A percentile compares a stretch with the other conserved stretches of the same genome.
Conservation (phyloP, 2,888 invertebrate genomes). For the Torymus aiolomorphi region DNA sequence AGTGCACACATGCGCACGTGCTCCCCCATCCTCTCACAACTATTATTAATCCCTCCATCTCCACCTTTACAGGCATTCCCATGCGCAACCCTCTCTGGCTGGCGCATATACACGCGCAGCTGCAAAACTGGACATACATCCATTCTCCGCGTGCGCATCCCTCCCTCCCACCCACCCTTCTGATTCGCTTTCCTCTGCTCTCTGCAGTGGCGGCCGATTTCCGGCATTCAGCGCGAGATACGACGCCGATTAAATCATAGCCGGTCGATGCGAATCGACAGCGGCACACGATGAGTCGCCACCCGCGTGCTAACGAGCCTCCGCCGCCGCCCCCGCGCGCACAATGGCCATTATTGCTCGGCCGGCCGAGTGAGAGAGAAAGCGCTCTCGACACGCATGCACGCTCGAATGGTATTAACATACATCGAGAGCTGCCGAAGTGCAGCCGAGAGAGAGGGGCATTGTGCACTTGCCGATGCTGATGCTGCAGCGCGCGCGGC, state of each 20-base stretch:
- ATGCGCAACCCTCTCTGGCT: too few relatives aligned
- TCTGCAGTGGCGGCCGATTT: conserved; percentile 49
- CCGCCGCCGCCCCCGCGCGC: conserved; percentile 17
- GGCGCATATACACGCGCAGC: too few relatives aligned
- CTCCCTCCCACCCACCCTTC: too few relatives aligned
- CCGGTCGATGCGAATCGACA: conserved; percentile 37
- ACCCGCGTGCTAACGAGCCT: conserved; percentile 63
- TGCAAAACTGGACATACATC: too few relatives aligned
- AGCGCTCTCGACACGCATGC: too few relatives aligned
- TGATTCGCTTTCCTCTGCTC: too few relatives aligned
- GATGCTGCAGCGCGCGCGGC: neutral
- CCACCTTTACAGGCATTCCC: too few relatives aligned
- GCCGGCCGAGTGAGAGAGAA: conserved; percentile 37
- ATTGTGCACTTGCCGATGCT: conserved; percentile 12
- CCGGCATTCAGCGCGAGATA: conserved; percentile 39
- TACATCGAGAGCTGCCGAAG: neutral
- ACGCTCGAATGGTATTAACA: too few relatives aligned
- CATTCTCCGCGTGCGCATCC: too few relatives aligned
- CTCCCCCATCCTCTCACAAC: too few relatives aligned
- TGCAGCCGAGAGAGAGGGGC: conserved; percentile 6
- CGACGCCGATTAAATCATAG: conserved; percentile 43
- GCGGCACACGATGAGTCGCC: neutral
- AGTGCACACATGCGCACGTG: too few relatives aligned
- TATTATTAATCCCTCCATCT: too few relatives aligned
- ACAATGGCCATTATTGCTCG: conserved; percentile 67